These are phyloP conservation scores for Eristalis intricaria DNA, from an alignment of 2,888 invertebrate species.

Conservation along the genomic window DNA sequence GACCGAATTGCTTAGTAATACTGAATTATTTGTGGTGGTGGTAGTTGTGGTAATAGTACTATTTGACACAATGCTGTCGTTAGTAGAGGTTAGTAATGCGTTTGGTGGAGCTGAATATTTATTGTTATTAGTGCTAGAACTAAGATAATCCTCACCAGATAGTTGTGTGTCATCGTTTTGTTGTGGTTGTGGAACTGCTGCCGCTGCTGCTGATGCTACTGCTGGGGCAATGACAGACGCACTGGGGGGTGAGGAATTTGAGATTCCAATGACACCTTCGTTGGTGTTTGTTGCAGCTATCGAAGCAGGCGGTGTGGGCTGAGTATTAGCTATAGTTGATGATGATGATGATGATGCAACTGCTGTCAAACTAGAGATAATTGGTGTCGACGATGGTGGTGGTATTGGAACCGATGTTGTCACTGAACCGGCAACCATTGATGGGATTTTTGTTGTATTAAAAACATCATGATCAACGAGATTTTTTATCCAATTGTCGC, in stretches of 20 bases:
- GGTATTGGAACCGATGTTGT: constrained; percentile 55
- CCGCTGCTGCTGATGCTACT: no score
- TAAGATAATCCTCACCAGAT: constrained; percentile 76
- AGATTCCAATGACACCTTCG: constrained; percentile 43
- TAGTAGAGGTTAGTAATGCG: constrained; percentile 69
- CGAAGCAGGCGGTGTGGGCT: constrained; percentile 71
- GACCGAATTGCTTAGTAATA: constrained; percentile 72
- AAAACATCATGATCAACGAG: constrained; percentile 78
- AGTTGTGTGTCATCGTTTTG: constrained; percentile 73
- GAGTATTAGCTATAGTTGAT: constrained; percentile 77
- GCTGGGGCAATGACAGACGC: constrained; percentile 37
- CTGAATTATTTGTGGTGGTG: constrained; percentile 68
- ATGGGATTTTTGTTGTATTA: constrained; percentile 77
- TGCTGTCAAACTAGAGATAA: constrained; percentile 72
- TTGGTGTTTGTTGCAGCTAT: constrained; percentile 36
- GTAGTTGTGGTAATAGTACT: constrained; percentile 61
- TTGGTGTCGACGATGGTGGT: constrained; percentile 55
- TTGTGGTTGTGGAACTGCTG: constrained; percentile 25
- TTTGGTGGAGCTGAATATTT: constrained; percentile 69
- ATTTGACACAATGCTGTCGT: constrained; percentile 63
- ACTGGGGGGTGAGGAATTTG: constrained; percentile 52
- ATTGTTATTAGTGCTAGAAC: constrained; percentile 68
- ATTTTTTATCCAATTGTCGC: constrained; percentile 78
- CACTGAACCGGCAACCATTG: constrained; percentile 68
- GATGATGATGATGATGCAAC: constrained; percentile 77